A percentile compares a stretch with the other conserved stretches of the same genome.
Conservation (phyloP, 1,140 invertebrate species). For the Drosophila takahashii region DNA sequence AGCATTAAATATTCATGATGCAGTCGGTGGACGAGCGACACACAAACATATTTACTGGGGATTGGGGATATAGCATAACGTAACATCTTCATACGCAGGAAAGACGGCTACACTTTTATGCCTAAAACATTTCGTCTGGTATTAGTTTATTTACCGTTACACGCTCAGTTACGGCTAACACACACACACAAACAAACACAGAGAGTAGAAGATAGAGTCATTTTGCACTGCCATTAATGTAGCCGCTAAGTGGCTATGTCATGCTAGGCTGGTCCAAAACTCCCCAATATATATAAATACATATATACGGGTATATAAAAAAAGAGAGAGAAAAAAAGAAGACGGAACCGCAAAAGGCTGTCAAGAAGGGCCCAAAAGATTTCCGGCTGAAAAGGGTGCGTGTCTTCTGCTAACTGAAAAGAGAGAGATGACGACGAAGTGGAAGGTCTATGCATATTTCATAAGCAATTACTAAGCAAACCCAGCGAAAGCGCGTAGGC, state of each 20-base stretch:
- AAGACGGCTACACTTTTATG: constrained; percentile 68
- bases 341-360: constrained; percentile 51
- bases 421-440: neutral
- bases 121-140: constrained; percentile 46
- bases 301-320: constrained; percentile 3
- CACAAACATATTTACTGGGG: constrained; percentile 5
- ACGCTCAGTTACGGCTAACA: constrained; percentile 67
- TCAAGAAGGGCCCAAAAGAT: constrained; percentile 50
- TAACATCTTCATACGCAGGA: constrained; percentile 75
- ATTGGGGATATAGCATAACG: constrained; percentile 35
- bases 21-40: constrained; percentile 15
- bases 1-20: constrained; percentile 80
- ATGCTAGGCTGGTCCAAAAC: constrained; percentile 73
- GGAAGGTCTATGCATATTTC: constrained; percentile 72
- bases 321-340: neutral
- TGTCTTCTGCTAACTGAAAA: constrained; percentile 11
- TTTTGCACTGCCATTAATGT: constrained; percentile 81
- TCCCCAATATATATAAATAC: constrained; percentile 6
- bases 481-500: constrained; percentile 25
- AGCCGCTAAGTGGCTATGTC: constrained; percentile 82
- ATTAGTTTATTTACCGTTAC: constrained; percentile 82
- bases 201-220: constrained; percentile 44
- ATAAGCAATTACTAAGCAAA: constrained; percentile 80
- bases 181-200: neutral
- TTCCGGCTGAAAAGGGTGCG: constrained; percentile 69